A percentile compares a stretch with the other conserved stretches of the same genome.
phyloP scores from a whole-genome alignment of 1,140 invertebrate species.

The Cotesia chilonis region DNA sequence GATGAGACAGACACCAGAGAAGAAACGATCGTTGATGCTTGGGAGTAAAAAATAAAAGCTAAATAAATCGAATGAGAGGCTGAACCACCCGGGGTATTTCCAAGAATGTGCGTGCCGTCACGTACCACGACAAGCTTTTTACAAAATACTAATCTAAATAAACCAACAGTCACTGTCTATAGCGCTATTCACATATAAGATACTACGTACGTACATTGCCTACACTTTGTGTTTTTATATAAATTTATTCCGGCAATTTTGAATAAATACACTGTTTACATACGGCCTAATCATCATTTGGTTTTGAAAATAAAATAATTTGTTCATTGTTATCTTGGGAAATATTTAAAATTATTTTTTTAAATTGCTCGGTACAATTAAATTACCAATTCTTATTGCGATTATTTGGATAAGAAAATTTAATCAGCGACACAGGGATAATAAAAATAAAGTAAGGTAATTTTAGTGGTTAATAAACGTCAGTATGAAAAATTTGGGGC shows the following conservation, averaged over 20 bases:
- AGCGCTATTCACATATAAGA: background rate
- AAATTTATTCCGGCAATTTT: conserved; percentile 12
- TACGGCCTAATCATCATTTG: too few species aligned
- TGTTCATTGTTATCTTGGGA: too few species aligned
- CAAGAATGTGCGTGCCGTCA: conserved; percentile 52
- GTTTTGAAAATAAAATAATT: too few species aligned
- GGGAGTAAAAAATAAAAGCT: too few species aligned
- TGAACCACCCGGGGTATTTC: conserved; percentile 38
- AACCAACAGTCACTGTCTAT: conserved; percentile 41
- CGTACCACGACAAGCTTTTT: conserved; percentile 51
- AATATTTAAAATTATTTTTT: too few species aligned
- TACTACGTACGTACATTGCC: background rate
- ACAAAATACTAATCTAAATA: conserved; percentile 58
- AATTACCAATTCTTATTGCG: too few species aligned
- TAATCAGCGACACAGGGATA: background rate
- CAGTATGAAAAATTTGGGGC: background rate
- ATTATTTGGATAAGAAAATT: background rate
- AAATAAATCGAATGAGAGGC: conserved; percentile 2
- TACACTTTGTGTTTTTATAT: background rate
- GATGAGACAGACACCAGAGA: conserved; percentile 27
- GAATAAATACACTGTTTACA: too few species aligned
- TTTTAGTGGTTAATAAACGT: conserved; percentile 9
- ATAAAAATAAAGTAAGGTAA: background rate
- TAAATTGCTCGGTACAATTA: too few species aligned
- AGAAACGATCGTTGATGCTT: background rate